Evolutionary conservation across 2,797 vertebrate species (phyloP).

Genomic region (Coregonus suidteri): DNA sequence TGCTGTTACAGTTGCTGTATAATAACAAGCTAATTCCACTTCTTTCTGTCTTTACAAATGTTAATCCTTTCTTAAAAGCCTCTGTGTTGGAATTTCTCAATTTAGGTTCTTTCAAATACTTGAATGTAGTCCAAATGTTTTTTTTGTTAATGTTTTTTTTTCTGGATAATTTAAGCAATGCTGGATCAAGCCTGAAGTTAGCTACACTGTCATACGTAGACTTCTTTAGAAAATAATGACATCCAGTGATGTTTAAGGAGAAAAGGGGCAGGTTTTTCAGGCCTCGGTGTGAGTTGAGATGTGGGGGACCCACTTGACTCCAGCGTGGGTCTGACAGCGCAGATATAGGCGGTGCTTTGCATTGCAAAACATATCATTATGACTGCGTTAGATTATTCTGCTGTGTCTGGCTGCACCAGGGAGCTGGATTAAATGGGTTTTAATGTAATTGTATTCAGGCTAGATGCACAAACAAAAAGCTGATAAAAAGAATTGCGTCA

Average conservation of each 20-base stretch:
- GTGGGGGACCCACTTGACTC: background rate
- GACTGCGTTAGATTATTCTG: slow-evolving; percentile 62
- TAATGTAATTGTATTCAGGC: slow-evolving; percentile 59
- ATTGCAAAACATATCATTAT: slow-evolving; percentile 73
- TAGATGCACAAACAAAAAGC: slow-evolving; percentile 44
- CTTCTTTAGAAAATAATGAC: background rate
- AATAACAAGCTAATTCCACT: background rate
- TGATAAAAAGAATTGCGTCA: slow-evolving; percentile 44
- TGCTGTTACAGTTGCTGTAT: background rate
- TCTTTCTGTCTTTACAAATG: background rate
- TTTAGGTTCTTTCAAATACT: background rate
- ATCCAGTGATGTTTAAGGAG: background rate
- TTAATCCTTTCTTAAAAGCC: background rate
- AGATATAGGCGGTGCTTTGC: slow-evolving; percentile 51
- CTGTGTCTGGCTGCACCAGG: slow-evolving; percentile 41
- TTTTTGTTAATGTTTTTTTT: background rate
- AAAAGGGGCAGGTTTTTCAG: background rate
- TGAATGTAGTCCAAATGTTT: background rate
- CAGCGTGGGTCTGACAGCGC: background rate
- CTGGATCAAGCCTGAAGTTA: background rate
- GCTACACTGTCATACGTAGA: background rate
- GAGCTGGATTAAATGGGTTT: slow-evolving; percentile 55
- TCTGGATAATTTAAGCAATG: background rate
- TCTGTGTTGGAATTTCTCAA: background rate
- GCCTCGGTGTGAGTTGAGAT: background rate